Evolutionary conservation across 2,888 invertebrate species (phyloP), one percentile per base, ranked within the genome.

Genomic region (Drosophila pegasa): DNA sequence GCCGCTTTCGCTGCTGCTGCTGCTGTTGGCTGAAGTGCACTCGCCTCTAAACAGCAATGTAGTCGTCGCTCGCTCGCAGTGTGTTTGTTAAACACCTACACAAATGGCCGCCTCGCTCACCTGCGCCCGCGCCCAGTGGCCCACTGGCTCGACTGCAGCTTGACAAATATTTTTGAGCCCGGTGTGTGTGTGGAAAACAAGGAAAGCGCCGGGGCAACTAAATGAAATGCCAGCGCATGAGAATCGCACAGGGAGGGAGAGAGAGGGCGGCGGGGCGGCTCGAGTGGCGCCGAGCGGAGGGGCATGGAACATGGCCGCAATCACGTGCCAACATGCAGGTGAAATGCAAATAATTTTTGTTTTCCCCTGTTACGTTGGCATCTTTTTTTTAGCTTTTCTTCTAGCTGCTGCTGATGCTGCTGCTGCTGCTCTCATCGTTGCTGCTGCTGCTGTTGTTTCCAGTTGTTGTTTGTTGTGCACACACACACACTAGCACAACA

Each of bases 241-340:
- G 77, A 71, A 78, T 71, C 48, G 55, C 66, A 68, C 48, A 65
- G 51, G 18, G 12, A n/a, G 51, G 12, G 22, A 4, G 3, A n/a
- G n/a, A 33, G 33, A 25, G 18, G 25, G 14, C 25, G n/a, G 16
- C 6, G 2, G 18, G 45, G 20, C 18, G 35, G 9, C 43, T 1
- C 25, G 25, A 3, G 25, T 16, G 47, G 22, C 4, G 25, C 7
- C 18, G 9, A 18, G 29, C 22, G 16, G 8, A 8, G 22, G 33
- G 47, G 14, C 18, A 16, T 22, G 41, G 22, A 35, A 57, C 70
- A 65, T 70, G 78, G 72, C 87, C 79, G 85, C 85, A 83, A 83
- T 83, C 87, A 83, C 87, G 87, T 87, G 82, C 73, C 85, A 87
- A 85, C 85, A 87, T 85, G 79, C 87, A 81, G 85, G 83, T 81